Percentiles rank a stretch among this genome's conserved stretches.
phyloP scores from a whole-genome alignment of 2,888 invertebrate genomes.

The Drosophila niveifrons region DNA sequence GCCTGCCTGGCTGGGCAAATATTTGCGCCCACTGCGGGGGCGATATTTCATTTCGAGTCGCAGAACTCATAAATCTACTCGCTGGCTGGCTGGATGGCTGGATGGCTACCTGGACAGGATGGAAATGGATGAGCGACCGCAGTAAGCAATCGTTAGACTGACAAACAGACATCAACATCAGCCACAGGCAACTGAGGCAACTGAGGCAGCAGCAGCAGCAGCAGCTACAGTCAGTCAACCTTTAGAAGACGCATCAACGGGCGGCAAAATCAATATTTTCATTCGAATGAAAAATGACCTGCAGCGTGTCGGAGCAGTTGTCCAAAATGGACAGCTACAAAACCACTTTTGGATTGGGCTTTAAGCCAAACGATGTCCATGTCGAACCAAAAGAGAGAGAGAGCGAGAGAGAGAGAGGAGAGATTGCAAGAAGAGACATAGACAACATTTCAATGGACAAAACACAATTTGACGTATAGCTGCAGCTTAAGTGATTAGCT shows the following conservation, averaged over 20 bases:
- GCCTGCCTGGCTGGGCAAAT: slow-evolving; percentile 57
- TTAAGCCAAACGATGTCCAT: slow-evolving; percentile 28
- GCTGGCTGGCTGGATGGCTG: neutral
- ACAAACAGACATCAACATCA: slow-evolving; percentile 81
- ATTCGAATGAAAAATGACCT: slow-evolving; percentile 81
- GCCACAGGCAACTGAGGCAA: slow-evolving; percentile 26
- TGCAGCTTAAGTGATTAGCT: slow-evolving; percentile 57
- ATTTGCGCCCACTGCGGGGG: slow-evolving; percentile 59
- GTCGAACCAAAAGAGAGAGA: too few relatives aligned
- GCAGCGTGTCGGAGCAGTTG: slow-evolving; percentile 50
- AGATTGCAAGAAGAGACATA: too few relatives aligned
- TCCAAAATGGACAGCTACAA: slow-evolving; percentile 57
- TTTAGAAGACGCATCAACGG: slow-evolving; percentile 8
- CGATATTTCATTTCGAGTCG: slow-evolving; percentile 77
- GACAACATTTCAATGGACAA: slow-evolving; percentile 18
- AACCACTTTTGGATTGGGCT: slow-evolving; percentile 31
- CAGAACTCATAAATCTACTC: slow-evolving; percentile 78
- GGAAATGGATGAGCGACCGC: slow-evolving; percentile 46
- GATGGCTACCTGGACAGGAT: slow-evolving; percentile 31
- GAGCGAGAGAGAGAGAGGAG: too few relatives aligned
- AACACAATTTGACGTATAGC: slow-evolving; percentile 25
- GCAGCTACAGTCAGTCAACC: neutral
- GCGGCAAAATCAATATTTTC: slow-evolving; percentile 80
- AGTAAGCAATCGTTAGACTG: slow-evolving; percentile 77
- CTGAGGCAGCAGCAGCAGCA: slow-evolving; percentile 1